Percentiles rank a stretch among this genome's conserved stretches.
Conservation (phyloP, 2,888 invertebrate genomes). For the Proisotoma minuta region DNA sequence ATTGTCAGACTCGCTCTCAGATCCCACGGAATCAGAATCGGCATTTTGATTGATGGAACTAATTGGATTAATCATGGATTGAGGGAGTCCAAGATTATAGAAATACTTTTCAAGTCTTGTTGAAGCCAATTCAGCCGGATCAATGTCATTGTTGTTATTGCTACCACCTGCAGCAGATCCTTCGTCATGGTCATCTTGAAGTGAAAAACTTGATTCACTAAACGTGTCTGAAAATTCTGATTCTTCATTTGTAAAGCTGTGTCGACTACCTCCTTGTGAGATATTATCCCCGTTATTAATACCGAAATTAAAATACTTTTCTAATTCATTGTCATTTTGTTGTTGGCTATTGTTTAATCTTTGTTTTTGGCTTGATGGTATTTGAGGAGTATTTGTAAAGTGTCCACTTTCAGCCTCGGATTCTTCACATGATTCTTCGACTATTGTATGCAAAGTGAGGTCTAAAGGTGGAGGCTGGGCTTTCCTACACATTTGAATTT, state of each 20-base stretch:
- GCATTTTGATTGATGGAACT: constrained; percentile 26
- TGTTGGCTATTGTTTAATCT: constrained; percentile 10
- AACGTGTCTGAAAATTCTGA: constrained; percentile 50
- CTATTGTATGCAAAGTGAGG: constrained; percentile 85
- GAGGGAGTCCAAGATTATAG: constrained; percentile 51
- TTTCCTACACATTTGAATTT: constrained; percentile 26
- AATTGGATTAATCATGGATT: constrained; percentile 36
- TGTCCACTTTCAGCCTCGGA: constrained; percentile 54
- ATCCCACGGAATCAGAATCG: constrained; percentile 45
- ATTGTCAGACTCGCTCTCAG: constrained; percentile 46
- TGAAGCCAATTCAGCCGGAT: constrained; percentile 71
- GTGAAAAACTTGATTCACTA: constrained; percentile 56
- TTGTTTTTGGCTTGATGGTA: constrained; percentile 2
- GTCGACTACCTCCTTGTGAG: constrained; percentile 60
- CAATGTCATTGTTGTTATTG: constrained; percentile 54
- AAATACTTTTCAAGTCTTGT: constrained; percentile 86
- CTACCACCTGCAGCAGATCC: constrained; percentile 29
- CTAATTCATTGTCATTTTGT: constrained; percentile 57
- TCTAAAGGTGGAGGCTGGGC: constrained; percentile 69
- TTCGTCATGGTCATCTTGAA: constrained; percentile 33
- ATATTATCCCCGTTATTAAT: constrained; percentile 51
- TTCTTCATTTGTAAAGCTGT: constrained; percentile 49
- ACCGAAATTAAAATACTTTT: constrained; percentile 85
- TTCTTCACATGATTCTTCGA: constrained; percentile 91
- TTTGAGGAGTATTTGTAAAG: constrained; percentile 30